These are phyloP conservation scores for Helleia helle DNA, from an alignment of 2,888 invertebrate species.

Conservation along the genomic window DNA sequence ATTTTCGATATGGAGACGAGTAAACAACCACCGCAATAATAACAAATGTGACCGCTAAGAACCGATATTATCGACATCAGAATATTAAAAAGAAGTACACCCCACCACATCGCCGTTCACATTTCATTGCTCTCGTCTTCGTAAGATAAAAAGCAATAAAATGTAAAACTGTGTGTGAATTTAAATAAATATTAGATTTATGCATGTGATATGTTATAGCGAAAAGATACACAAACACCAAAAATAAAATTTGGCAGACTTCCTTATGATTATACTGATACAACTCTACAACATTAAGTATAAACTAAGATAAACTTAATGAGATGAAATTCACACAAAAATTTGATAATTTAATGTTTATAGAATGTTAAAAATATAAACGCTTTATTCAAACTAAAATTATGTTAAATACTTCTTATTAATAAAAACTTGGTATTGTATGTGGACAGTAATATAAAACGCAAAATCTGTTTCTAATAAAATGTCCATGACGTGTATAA, in stretches of 20 bases:
- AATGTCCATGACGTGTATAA: background rate
- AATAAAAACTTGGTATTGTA: no score
- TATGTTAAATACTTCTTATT: no score
- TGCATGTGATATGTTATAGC: background rate
- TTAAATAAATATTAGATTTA: background rate
- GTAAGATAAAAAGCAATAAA: background rate
- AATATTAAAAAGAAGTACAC: constrained; percentile 35
- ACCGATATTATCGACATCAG: constrained; percentile 34
- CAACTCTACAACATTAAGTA: no score
- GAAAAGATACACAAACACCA: background rate
- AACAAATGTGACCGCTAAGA: constrained; percentile 47
- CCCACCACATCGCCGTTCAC: constrained; percentile 4
- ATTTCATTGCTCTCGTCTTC: background rate
- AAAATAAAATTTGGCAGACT: no score
- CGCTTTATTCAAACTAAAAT: no score
- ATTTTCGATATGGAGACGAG: constrained; percentile 30
- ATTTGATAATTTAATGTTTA: no score
- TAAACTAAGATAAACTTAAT: no score
- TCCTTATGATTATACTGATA: no score
- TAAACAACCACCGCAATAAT: constrained; percentile 39
- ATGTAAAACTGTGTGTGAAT: background rate
- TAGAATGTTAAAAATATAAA: no score
- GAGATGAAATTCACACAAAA: no score
- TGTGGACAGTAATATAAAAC: no score
- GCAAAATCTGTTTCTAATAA: background rate